A percentile compares a stretch with the other conserved stretches of the same genome.
phyloP scores from a whole-genome alignment of 2,113 vertebrate species.

The Grus americana region DNA sequence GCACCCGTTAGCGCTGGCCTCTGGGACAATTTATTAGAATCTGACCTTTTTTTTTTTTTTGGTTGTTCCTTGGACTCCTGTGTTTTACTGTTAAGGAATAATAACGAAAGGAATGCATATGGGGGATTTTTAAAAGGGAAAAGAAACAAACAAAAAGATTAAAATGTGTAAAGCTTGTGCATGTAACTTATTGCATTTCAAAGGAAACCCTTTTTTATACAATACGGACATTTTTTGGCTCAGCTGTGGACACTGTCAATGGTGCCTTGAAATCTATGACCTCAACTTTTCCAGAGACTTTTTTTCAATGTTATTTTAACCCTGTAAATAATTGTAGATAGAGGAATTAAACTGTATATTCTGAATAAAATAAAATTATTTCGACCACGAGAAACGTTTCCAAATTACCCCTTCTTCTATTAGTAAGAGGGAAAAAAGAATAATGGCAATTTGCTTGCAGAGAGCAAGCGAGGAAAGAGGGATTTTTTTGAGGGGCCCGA shows the following conservation, averaged over 20 bases:
- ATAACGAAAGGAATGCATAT: constrained; percentile 88
- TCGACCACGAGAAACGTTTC: constrained; percentile 71
- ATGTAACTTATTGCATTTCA: constrained; percentile 99
- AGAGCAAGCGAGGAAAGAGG: background rate
- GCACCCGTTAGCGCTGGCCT: constrained; percentile 93
- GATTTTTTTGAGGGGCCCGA: background rate
- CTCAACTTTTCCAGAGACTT: constrained; percentile 86
- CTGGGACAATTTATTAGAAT: constrained; percentile 97
- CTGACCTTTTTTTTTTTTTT: background rate
- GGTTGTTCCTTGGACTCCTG: constrained; percentile 79
- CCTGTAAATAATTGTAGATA: constrained; percentile 89
- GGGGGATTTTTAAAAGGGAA: constrained; percentile 79
- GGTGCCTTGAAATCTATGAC: constrained; percentile 89
- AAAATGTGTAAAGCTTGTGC: constrained; percentile 98
- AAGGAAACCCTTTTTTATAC: constrained; percentile 79
- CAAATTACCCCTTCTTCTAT: constrained; percentile 14
- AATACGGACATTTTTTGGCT: constrained; percentile 84
- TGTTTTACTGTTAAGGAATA: constrained; percentile 89
- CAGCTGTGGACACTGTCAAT: constrained; percentile 87
- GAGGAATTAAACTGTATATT: constrained; percentile 89
- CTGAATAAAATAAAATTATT: constrained; percentile 91
- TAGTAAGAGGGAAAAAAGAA: background rate
- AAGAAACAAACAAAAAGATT: constrained; percentile 76
- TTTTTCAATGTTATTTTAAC: constrained; percentile 82
- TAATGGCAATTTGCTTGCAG: background rate